Conservation (phyloP, 2,888 invertebrate genomes). For the Smittia aterrima region DNA sequence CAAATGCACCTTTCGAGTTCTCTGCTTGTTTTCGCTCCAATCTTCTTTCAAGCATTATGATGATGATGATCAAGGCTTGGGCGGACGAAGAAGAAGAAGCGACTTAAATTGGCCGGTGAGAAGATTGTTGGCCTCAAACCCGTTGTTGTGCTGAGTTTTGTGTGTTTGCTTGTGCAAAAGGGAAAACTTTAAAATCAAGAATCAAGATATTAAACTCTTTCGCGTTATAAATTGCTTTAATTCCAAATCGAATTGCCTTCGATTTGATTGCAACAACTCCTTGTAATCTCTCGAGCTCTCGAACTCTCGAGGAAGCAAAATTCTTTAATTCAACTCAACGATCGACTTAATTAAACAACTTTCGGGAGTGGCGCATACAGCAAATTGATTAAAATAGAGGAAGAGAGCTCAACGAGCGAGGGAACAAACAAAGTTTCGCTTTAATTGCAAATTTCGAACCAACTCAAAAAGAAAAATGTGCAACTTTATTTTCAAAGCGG, state of each 20-base stretch:
- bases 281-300: no score
- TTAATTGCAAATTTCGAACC: not conserved
- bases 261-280: not conserved
- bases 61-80: not conserved
- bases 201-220: not conserved
- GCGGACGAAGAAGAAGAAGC: not conserved
- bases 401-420: not conserved
- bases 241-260: not conserved
- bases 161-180: no score
- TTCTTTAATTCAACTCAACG: not conserved
- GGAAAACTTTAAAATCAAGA: not conserved
- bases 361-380: not conserved
- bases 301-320: no score
- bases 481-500: not conserved
- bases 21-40: not conserved
- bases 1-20: not conserved
- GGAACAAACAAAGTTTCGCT: not conserved
- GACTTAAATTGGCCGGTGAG: not conserved
- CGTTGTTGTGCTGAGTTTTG: no score
- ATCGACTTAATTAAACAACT: not conserved
- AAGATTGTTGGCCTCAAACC: not conserved
- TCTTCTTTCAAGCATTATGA: not conserved
- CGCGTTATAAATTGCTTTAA: not conserved
- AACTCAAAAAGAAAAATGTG: not conserved
- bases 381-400: not conserved